phyloP scores from a whole-genome alignment of 1,140 invertebrate genomes.

The Antheraea pernyi region DNA sequence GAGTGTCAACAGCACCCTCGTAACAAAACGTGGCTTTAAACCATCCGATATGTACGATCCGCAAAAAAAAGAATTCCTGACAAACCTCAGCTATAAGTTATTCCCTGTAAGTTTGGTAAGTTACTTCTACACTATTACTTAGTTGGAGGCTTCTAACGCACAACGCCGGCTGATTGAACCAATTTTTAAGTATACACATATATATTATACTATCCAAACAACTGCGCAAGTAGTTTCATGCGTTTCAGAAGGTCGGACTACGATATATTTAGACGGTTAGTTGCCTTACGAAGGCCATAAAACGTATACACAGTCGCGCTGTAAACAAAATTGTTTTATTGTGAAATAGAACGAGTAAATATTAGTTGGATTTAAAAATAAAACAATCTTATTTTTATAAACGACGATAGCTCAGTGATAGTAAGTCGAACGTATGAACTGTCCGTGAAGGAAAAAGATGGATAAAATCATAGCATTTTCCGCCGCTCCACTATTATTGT shows the following conservation, averaged over 20 bases:
- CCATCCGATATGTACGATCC: conserved; percentile 91
- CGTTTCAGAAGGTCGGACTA: not conserved
- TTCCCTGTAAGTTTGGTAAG: conserved; percentile 89
- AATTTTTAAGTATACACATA: not conserved
- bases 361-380: too few relatives aligned
- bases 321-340: conserved; percentile 2
- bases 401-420: too few relatives aligned
- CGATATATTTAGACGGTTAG: not conserved
- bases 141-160: conserved; percentile 51
- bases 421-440: too few relatives aligned
- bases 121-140: conserved; percentile 44
- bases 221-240: not conserved
- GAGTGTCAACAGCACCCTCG: conserved; percentile 70
- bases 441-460: too few relatives aligned
- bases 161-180: conserved; percentile 5
- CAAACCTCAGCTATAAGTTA: conserved; percentile 85
- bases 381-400: too few relatives aligned
- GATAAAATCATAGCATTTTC: too few relatives aligned
- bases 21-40: conserved; percentile 86
- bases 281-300: not conserved
- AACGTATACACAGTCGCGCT: not conserved
- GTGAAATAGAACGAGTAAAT: not conserved
- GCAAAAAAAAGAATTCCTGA: conserved; percentile 88
- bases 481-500: too few relatives aligned
- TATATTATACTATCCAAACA: conserved; percentile 4